phyloP scores from a whole-genome alignment of 2,113 vertebrate genomes.

The Lipophrys pholis region DNA sequence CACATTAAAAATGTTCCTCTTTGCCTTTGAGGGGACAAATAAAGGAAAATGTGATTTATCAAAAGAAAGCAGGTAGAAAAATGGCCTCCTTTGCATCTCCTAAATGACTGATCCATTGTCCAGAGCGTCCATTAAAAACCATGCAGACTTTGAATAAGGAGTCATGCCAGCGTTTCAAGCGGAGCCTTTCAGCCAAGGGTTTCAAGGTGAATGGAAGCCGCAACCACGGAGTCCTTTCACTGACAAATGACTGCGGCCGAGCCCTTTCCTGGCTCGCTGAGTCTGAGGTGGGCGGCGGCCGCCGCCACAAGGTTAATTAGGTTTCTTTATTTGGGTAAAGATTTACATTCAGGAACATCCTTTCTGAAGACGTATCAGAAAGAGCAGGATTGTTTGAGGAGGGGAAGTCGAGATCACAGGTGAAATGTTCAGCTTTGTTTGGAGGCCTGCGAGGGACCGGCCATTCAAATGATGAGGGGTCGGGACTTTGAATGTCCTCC shows the following conservation, averaged over 20 bases:
- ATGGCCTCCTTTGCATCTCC: constrained; percentile 34
- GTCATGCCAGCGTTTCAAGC: constrained; percentile 66
- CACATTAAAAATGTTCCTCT: no score
- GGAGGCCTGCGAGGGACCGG: constrained; percentile 61
- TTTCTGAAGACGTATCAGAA: constrained; percentile 71
- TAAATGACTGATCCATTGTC: constrained; percentile 36
- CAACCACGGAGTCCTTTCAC: constrained; percentile 84
- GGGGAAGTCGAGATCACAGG: constrained; percentile 76
- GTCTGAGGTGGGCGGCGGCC: constrained; percentile 64
- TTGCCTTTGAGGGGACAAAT: neutral
- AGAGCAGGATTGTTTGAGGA: constrained; percentile 72
- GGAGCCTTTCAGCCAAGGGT: constrained; percentile 65
- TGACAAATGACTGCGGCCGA: constrained; percentile 82
- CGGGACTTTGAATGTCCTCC: constrained; percentile 49
- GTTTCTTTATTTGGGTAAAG: constrained; percentile 76
- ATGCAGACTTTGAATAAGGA: constrained; percentile 67
- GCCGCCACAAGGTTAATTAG: constrained; percentile 74
- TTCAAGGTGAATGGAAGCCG: constrained; percentile 84
- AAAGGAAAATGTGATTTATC: neutral
- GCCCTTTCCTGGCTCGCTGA: constrained; percentile 79
- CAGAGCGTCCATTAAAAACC: constrained; percentile 31
- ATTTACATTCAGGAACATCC: constrained; percentile 86
- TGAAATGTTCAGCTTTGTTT: constrained; percentile 73
- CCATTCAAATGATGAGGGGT: constrained; percentile 73
- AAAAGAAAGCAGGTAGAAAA: neutral